Base-by-base conservation (phyloP, 2,113 vertebrate species). In the Gymnogyps californianus region DNA sequence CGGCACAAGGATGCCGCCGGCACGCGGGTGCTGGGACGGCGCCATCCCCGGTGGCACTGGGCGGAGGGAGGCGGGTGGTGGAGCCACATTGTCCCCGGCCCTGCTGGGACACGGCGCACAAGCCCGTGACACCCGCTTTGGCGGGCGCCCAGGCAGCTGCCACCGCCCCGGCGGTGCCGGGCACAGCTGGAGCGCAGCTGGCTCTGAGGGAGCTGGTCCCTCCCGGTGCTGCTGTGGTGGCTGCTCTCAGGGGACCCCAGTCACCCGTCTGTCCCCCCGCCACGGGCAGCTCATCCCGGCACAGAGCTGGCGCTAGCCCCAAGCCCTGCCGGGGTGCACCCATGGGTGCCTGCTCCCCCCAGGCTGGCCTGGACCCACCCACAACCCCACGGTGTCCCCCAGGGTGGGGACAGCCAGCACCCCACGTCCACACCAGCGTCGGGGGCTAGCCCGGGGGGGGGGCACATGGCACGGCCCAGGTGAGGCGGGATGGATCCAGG, bases 351-450 rank as follows among this genome's bases (percentile, higher is more conserved):
- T 16, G 17, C 51, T 65, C 34, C 51, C 38, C 40, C 11, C 8
- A 6, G 54, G n/a, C 32, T 24, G 62, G 7, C 19, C 32, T 6
- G 17, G 22, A 17, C 3, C 26, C n/a, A 16, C 34, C 13, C 51
- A 3, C 40, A 20, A 10, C 49, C 26, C 26, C 54, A 9, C 9
- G 2, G 51, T 4, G n/a, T 40, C 70, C 29, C 71, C 51, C 14
- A 6, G 31, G 51, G 49, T 15, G 19, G 42, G 42, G 42, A 16
- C n/a, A 24, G 9, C 29, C 3, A 5, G 24, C n/a, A 29, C n/a
- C 52, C 61, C 44, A 1, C 5, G 3, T 13, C 49, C n/a, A 21
- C 6, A 2, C 32, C 5, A 4, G 31, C 2, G 12, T 6, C 13
- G 5, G 44, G 38, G 40, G 7, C 38, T 10, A 26, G 31, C 38